Evolutionary conservation across 2,113 vertebrate species (phyloP).

Genomic region (Spilogale gracilis): DNA sequence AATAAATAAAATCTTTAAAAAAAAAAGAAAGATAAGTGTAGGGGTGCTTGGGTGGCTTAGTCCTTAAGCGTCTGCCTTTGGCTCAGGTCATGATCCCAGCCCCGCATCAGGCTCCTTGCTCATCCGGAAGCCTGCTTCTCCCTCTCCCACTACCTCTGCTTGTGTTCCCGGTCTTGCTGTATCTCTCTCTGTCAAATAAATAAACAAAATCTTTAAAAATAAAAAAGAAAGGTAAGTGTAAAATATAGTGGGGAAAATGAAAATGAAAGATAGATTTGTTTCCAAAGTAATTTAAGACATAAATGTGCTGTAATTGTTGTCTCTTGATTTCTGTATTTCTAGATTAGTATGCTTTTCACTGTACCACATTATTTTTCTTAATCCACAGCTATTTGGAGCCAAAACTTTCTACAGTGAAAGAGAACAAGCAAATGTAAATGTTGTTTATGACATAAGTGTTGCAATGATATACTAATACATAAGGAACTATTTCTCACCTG

Average conservation of each 20-base stretch:
- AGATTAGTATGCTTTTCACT: neutral
- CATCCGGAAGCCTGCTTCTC: no score
- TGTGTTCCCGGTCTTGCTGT: no score
- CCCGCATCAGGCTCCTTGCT: no score
- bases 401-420: neutral
- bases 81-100: no score
- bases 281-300: conserved; percentile 26
- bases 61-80: no score
- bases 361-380: neutral
- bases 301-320: neutral
- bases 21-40: no score
- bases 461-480: neutral
- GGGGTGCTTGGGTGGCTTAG: no score
- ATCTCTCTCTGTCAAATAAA: no score
- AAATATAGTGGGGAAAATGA: neutral
- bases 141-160: no score
- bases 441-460: neutral
- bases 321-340: conserved; percentile 8
- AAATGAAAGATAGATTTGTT: conserved; percentile 31
- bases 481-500: conserved; percentile 3
- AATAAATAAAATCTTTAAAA: no score
- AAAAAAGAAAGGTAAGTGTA: neutral
- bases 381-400: neutral
- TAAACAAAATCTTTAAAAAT: no score
- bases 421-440: neutral